A percentile compares a stretch with the other conserved stretches of the same genome.
Evolutionary conservation across 2,797 vertebrate species (phyloP).

Genomic region (Rhinogobio ventralis): DNA sequence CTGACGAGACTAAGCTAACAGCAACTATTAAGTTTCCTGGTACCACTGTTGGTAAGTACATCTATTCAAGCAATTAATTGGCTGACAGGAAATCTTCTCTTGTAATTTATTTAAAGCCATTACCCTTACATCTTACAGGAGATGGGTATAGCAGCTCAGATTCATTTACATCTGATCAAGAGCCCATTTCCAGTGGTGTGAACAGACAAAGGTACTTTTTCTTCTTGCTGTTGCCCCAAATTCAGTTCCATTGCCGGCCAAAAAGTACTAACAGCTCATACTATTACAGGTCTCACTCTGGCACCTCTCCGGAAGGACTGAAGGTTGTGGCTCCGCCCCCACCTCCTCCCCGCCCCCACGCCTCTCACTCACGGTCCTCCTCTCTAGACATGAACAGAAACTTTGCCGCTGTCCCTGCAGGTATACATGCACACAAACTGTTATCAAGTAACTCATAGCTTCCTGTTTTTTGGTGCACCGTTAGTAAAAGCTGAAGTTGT

Average conservation of each 20-base stretch:
- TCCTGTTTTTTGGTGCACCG: neutral
- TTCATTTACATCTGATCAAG: slow-evolving; percentile 94
- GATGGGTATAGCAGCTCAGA: slow-evolving; percentile 99
- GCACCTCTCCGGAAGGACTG: slow-evolving; percentile 89
- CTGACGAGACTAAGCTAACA: slow-evolving; percentile 90
- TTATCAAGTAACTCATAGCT: neutral
- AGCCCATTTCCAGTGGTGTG: slow-evolving; percentile 87
- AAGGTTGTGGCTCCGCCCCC: slow-evolving; percentile 91
- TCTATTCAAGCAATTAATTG: neutral
- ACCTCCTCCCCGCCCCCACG: slow-evolving; percentile 92
- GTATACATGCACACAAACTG: slow-evolving; percentile 63
- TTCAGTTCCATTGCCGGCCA: neutral
- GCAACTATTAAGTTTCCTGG: slow-evolving; percentile 91
- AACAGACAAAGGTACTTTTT: slow-evolving; percentile 87
- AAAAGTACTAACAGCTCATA: neutral
- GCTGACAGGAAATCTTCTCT: neutral
- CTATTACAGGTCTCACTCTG: slow-evolving; percentile 91
- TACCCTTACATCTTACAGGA: slow-evolving; percentile 73
- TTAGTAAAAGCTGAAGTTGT: neutral
- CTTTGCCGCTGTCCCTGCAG: slow-evolving; percentile 84
- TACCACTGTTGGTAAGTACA: slow-evolving; percentile 89
- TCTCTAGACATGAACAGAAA: slow-evolving; percentile 97
- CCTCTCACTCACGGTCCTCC: slow-evolving; percentile 95
- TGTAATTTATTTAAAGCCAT: neutral
- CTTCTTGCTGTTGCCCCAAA: neutral